Conservation (phyloP, 1,140 invertebrate species). For the Leptopilina boulardi region DNA sequence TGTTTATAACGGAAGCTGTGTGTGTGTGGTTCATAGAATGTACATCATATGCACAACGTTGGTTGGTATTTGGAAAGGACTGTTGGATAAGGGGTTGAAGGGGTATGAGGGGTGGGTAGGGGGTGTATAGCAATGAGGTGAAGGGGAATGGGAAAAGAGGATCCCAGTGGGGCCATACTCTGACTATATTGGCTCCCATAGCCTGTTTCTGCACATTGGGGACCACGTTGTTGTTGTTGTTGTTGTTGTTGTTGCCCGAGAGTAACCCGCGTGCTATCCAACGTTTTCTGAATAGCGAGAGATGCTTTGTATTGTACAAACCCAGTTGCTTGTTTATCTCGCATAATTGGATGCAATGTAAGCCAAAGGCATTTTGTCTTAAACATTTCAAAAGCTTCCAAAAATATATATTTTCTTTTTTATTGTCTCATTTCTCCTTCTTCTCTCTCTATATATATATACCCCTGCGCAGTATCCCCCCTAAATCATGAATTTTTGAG, state of each 20-base stretch:
- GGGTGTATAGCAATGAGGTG: constrained; percentile 16
- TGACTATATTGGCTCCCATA: constrained; percentile 58
- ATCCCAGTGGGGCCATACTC: constrained; percentile 57
- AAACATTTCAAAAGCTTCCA: not conserved
- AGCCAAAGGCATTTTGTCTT: not conserved
- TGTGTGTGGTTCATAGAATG: not conserved
- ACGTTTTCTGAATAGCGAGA: constrained; percentile 47
- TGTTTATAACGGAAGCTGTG: not conserved
- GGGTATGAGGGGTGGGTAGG: constrained; percentile 34
- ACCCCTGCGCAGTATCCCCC: no score
- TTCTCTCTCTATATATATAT: no score
- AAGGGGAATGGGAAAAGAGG: constrained; percentile 39
- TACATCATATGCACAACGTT: constrained; percentile 35
- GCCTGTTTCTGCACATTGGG: constrained; percentile 46
- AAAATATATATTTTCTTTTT: not conserved
- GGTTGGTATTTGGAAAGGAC: constrained; percentile 47
- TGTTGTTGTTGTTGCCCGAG: constrained; percentile 55
- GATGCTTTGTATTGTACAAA: constrained; percentile 22
- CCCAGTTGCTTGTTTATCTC: constrained; percentile 11
- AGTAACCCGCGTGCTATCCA: constrained; percentile 47
- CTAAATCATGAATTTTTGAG: no score
- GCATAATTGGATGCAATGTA: constrained; percentile 14
- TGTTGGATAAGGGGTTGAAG: not conserved
- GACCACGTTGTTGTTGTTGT: constrained; percentile 47
- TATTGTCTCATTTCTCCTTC: not conserved